phyloP scores from a whole-genome alignment of 1,140 invertebrate species.

The Ectropis grisescens region DNA sequence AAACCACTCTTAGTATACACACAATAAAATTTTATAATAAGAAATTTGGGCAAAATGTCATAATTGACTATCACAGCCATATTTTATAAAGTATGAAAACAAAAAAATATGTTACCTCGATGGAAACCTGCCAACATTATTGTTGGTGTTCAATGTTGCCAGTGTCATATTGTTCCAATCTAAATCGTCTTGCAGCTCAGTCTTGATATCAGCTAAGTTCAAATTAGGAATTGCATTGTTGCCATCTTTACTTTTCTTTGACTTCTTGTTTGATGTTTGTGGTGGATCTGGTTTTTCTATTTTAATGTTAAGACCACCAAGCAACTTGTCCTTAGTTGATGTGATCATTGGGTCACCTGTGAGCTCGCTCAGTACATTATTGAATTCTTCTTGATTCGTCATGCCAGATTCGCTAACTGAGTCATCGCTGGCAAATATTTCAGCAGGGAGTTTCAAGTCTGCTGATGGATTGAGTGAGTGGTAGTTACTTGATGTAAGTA shows the following conservation, averaged over 20 bases:
- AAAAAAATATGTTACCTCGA: slow-evolving; percentile 34
- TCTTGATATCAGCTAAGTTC: slow-evolving; percentile 59
- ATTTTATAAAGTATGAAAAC: slow-evolving; percentile 9
- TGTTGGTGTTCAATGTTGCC: slow-evolving; percentile 51
- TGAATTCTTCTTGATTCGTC: slow-evolving; percentile 26
- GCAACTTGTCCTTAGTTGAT: slow-evolving; percentile 48
- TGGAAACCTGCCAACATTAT: slow-evolving; percentile 46
- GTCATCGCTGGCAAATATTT: slow-evolving; percentile 63
- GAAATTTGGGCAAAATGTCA: too few relatives aligned
- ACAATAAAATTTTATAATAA: too few relatives aligned
- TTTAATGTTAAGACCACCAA: slow-evolving; percentile 59
- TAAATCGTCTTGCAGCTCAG: slow-evolving; percentile 59
- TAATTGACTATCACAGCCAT: too few relatives aligned
- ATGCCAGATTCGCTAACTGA: slow-evolving; percentile 49
- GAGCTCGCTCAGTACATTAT: slow-evolving; percentile 28
- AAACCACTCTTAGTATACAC: too few relatives aligned
- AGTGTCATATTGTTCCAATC: slow-evolving; percentile 64
- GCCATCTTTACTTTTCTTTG: slow-evolving; percentile 40
- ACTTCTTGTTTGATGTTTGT: slow-evolving; percentile 24
- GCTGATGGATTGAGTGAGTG: slow-evolving; percentile 42
- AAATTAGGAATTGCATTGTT: slow-evolving; percentile 23
- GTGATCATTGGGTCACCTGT: slow-evolving; percentile 20
- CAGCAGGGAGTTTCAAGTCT: slow-evolving; percentile 55
- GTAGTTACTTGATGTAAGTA: slow-evolving; percentile 32
- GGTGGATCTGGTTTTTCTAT: slow-evolving; percentile 31